A percentile compares a stretch with the other conserved stretches of the same genome.
Conservation (phyloP, 2,113 vertebrate genomes). For the Condylura cristata region DNA sequence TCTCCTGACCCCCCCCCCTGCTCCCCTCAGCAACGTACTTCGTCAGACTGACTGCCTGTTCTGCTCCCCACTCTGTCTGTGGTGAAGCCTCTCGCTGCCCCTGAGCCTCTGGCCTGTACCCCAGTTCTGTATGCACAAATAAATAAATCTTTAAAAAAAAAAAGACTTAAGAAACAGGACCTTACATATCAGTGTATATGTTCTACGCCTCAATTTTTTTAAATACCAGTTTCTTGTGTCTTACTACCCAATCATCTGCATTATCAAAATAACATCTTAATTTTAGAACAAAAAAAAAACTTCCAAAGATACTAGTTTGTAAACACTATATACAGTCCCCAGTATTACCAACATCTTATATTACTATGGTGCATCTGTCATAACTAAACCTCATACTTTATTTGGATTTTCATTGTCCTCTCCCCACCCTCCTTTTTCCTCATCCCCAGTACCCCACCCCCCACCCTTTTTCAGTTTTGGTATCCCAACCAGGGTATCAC, state of each 20-base stretch:
- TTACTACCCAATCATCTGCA: background rate
- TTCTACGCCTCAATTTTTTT: background rate
- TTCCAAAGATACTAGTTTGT: background rate
- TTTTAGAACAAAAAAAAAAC: background rate
- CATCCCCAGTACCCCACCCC: too few relatives aligned
- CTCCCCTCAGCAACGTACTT: too few relatives aligned
- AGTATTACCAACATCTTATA: background rate
- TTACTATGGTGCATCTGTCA: background rate
- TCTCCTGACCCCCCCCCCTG: too few relatives aligned
- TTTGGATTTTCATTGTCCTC: background rate
- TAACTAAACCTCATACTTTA: background rate
- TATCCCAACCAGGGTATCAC: background rate
- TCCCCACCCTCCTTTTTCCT: background rate
- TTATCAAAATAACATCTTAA: constrained; percentile 12
- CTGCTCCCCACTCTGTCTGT: too few relatives aligned
- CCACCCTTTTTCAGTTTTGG: background rate
- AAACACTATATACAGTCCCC: background rate
- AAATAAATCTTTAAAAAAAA: background rate
- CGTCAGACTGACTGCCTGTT: too few relatives aligned
- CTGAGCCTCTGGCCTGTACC: too few relatives aligned
- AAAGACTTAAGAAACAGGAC: background rate
- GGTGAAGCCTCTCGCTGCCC: too few relatives aligned
- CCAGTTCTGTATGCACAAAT: too few relatives aligned
- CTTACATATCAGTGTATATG: background rate
- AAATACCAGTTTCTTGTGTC: background rate